A percentile compares a stretch with the other conserved stretches of the same genome.
Conservation (phyloP, 2,113 vertebrate species). For the Elgaria multicarinata region DNA sequence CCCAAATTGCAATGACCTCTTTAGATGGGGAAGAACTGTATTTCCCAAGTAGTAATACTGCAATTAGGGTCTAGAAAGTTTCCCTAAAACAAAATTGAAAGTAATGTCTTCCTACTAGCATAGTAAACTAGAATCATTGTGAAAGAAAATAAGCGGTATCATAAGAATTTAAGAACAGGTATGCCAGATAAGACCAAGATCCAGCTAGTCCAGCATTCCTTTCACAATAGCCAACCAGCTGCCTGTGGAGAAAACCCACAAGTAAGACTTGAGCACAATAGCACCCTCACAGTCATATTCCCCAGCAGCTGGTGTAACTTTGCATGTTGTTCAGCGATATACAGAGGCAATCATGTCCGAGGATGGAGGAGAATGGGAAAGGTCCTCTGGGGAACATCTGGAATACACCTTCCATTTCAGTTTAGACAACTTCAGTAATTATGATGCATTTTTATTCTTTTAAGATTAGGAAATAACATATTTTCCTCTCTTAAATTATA, state of each 20-base stretch:
- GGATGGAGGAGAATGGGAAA: too few relatives aligned
- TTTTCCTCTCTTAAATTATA: not conserved
- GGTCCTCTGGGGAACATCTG: not conserved
- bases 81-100: not conserved
- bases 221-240: too few relatives aligned
- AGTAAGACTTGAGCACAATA: too few relatives aligned
- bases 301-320: too few relatives aligned
- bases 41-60: not conserved
- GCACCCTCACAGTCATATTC: too few relatives aligned
- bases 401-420: not conserved
- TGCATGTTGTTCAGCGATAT: not conserved
- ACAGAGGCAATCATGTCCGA: not conserved
- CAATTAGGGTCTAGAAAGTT: not conserved
- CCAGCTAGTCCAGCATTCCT: too few relatives aligned
- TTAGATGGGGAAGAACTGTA: not conserved
- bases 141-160: not conserved
- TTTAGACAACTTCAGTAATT: fast-evolving
- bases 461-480: not conserved
- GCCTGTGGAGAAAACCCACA: too few relatives aligned
- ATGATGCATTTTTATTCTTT: not conserved
- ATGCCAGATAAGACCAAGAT: too few relatives aligned
- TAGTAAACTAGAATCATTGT: not conserved
- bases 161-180: too few relatives aligned
- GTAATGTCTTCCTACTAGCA: not conserved
- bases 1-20: not conserved